Evolutionary conservation across 2,888 invertebrate species (phyloP).

Genomic region (Tyria jacobaeae): DNA sequence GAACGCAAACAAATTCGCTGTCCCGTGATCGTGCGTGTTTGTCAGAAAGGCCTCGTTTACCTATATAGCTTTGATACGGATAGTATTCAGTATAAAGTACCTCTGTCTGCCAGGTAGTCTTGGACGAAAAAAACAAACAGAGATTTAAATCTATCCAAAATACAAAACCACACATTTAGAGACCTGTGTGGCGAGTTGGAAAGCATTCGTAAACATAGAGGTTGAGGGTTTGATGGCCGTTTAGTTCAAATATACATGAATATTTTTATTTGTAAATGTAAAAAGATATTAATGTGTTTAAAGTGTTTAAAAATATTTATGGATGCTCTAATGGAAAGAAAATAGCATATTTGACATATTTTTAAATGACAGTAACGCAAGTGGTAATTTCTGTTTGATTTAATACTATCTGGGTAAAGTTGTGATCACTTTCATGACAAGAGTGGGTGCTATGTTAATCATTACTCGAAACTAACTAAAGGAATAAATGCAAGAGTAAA

Average conservation of each 20-base stretch:
- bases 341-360: too few species aligned
- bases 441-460: too few species aligned
- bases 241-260: not conserved
- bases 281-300: too few species aligned
- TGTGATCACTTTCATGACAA: too few species aligned
- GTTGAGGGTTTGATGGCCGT: not conserved
- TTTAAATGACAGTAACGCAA: not conserved
- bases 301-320: too few species aligned
- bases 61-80: constrained; percentile 16
- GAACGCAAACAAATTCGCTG: constrained; percentile 23
- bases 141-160: not conserved
- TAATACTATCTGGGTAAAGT: too few species aligned
- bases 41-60: constrained; percentile 12
- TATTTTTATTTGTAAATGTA: not conserved
- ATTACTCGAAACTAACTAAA: too few species aligned
- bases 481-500: too few species aligned
- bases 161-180: too few species aligned
- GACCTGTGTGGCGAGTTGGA: too few species aligned
- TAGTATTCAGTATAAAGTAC: not conserved
- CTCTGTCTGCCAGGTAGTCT: not conserved
- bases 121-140: not conserved
- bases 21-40: constrained; percentile 14
- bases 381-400: not conserved
- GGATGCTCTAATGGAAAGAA: not conserved
- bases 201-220: too few species aligned